A percentile compares a stretch with the other conserved stretches of the same genome.
Evolutionary conservation across 2,888 invertebrate species (phyloP).

Genomic region (Mesorhabditis spiculigera): DNA sequence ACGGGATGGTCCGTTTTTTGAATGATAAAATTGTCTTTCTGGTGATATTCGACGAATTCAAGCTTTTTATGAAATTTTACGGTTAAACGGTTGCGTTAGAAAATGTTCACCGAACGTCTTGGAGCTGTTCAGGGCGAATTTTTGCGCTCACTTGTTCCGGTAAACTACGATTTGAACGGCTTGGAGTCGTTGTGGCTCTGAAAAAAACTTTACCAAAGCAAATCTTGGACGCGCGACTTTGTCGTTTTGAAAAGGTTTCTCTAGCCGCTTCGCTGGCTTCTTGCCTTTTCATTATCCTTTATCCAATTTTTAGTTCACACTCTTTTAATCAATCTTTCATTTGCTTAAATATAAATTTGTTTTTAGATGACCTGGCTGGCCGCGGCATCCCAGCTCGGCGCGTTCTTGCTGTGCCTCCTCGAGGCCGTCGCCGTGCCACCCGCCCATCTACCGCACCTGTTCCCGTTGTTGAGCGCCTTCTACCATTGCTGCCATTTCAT

Average conservation of each 20-base stretch:
- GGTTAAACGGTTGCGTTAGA: no score
- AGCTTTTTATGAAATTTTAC: no score
- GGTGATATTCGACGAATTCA: background rate
- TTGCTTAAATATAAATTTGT: background rate
- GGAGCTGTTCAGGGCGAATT: no score
- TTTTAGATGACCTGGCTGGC: background rate
- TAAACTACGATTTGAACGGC: no score
- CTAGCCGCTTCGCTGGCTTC: background rate
- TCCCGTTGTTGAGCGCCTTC: conserved; percentile 75
- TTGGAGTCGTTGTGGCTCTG: no score
- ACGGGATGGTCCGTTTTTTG: background rate
- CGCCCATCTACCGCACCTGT: conserved; percentile 75
- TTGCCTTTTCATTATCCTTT: conserved; percentile 5
- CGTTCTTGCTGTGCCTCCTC: conserved; percentile 22
- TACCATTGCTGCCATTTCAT: conserved; percentile 79
- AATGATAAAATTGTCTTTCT: background rate
- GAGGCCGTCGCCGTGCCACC: conserved; percentile 65
- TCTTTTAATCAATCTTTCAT: background rate
- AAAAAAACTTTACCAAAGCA: no score
- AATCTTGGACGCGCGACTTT: no score
- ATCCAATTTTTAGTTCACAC: background rate
- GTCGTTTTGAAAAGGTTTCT: no score
- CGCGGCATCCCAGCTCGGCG: background rate
- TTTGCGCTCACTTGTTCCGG: no score
- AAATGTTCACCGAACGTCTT: no score